phyloP scores from a whole-genome alignment of 2,113 vertebrate species.

The Psammodynastes pulverulentus region DNA sequence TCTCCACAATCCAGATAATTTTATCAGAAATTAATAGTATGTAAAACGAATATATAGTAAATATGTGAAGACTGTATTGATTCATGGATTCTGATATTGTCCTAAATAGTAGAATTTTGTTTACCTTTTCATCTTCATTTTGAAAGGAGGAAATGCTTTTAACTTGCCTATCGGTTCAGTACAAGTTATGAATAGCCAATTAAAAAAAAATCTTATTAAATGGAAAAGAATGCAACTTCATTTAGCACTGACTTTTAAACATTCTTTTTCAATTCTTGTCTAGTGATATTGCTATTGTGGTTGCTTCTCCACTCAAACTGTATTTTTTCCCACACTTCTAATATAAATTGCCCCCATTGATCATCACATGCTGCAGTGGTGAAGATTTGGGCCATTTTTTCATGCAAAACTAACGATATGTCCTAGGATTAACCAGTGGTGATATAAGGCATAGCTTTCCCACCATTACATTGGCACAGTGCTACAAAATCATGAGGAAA shows the following conservation, averaged over 20 bases:
- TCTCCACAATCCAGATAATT: background rate
- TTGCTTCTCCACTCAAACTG: conserved; percentile 28
- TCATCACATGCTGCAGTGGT: background rate
- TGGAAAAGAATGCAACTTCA: background rate
- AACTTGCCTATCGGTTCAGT: background rate
- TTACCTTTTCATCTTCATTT: background rate
- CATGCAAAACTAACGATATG: background rate
- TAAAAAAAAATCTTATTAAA: background rate
- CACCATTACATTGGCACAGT: background rate
- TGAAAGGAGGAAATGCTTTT: background rate
- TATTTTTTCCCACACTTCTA: background rate
- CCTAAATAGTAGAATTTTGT: background rate
- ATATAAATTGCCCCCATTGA: background rate
- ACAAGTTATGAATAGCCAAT: background rate
- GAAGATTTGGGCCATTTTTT: background rate
- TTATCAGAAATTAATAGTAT: background rate
- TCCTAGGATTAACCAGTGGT: background rate
- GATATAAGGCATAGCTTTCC: background rate
- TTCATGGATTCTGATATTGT: background rate
- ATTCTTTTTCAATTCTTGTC: background rate
- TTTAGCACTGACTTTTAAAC: background rate
- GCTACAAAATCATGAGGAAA: conserved; percentile 11
- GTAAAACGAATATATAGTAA: background rate
- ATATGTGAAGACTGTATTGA: background rate
- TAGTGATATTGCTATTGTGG: conserved; percentile 4